Evolutionary conservation across 1,140 invertebrate species (phyloP).

Genomic region (Drosophila tani): DNA sequence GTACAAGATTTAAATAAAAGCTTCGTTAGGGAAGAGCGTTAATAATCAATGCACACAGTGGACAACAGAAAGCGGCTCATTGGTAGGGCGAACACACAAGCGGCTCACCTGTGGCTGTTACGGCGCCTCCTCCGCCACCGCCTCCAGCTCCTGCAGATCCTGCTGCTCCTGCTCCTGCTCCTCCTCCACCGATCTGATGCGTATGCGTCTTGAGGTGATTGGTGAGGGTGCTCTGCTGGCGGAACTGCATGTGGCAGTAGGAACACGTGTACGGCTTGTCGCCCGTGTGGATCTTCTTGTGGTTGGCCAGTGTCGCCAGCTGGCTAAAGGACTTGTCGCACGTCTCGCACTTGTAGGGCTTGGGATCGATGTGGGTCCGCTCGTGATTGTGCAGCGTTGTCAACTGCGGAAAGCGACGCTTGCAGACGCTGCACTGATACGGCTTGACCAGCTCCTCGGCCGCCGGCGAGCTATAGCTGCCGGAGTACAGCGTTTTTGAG

Average conservation of each 20-base stretch:
- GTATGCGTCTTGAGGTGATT: constrained; percentile 85
- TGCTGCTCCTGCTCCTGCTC: constrained; percentile 8
- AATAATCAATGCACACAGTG: constrained; percentile 82
- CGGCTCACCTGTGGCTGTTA: constrained; percentile 62
- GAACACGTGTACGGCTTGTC: constrained; percentile 84
- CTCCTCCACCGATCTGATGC: constrained; percentile 58
- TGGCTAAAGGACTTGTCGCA: constrained; percentile 84
- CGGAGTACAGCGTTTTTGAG: constrained; percentile 82
- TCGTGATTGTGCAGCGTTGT: constrained; percentile 84
- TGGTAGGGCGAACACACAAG: constrained; percentile 74
- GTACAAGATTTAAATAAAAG: constrained; percentile 85
- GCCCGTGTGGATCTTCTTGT: constrained; percentile 84
- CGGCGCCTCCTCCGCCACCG: constrained; percentile 31
- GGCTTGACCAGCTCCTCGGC: constrained; percentile 84
- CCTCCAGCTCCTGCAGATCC: constrained; percentile 46
- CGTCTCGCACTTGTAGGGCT: constrained; percentile 83
- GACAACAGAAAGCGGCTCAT: constrained; percentile 82
- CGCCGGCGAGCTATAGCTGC: constrained; percentile 80
- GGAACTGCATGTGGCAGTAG: constrained; percentile 83
- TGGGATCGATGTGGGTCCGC: constrained; percentile 84
- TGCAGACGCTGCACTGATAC: constrained; percentile 84
- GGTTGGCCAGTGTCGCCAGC: constrained; percentile 79
- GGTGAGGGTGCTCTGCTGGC: constrained; percentile 82
- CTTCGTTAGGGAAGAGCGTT: constrained; percentile 84
- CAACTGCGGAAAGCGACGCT: constrained; percentile 81